These are phyloP conservation scores for Illadopsis cleaveri DNA, from an alignment of 2,113 vertebrate species.

Conservation along the genomic window DNA sequence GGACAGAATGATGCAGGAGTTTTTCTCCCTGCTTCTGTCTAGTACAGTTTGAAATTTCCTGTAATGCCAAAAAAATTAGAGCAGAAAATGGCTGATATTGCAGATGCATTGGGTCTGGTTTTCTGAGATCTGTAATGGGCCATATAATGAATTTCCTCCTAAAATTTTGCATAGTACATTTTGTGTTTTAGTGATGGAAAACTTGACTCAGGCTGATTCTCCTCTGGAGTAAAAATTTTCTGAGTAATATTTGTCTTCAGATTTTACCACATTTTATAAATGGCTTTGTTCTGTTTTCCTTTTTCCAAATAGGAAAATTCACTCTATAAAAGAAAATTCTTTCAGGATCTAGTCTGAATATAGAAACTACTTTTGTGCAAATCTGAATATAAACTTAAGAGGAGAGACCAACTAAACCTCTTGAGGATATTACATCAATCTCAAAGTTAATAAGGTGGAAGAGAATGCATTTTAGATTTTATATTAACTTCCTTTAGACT, in stretches of 20 bases:
- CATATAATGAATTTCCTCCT: neutral
- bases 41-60: neutral
- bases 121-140: accelerated
- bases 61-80: neutral
- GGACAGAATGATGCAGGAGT: neutral
- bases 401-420: neutral
- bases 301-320: neutral
- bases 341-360: neutral
- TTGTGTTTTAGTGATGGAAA: neutral
- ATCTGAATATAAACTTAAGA: neutral
- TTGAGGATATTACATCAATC: constrained; percentile 37
- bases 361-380: neutral
- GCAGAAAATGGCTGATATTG: neutral
- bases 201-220: neutral
- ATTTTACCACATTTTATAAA: neutral
- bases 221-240: neutral
- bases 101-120: neutral
- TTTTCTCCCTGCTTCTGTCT: neutral
- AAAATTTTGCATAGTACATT: neutral
- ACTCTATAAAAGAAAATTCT: neutral
- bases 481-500: constrained; percentile 47
- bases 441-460: constrained; percentile 35
- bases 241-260: neutral
- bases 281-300: constrained; percentile 11
- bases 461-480: constrained; percentile 46